A percentile compares a stretch with the other conserved stretches of the same genome.
These are phyloP conservation scores for Megalopta genalis DNA, from an alignment of 1,140 invertebrate genomes.

Conservation along the genomic window DNA sequence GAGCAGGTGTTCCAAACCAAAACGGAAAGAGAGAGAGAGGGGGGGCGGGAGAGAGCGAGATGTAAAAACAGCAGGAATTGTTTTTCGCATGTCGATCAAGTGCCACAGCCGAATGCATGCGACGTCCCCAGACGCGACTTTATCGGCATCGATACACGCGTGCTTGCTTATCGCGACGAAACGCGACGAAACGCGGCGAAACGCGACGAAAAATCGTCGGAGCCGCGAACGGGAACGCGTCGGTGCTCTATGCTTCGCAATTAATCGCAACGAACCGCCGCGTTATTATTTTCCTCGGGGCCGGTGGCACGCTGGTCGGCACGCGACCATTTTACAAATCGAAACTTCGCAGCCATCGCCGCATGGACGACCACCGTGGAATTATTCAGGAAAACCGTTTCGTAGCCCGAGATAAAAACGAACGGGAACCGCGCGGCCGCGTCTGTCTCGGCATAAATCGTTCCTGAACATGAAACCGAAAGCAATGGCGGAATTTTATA, in stretches of 20 bases:
- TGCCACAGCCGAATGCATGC: neutral
- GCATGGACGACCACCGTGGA: neutral
- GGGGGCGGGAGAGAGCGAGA: too few relatives aligned
- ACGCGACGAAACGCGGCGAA: neutral
- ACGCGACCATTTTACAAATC: constrained; percentile 3
- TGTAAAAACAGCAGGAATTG: too few relatives aligned
- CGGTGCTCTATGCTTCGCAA: neutral
- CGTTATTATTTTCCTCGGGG: neutral
- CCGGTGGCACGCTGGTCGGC: neutral
- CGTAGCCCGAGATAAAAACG: neutral
- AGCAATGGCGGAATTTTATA: too few relatives aligned
- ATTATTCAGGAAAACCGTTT: neutral
- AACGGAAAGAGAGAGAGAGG: too few relatives aligned
- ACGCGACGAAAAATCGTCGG: neutral
- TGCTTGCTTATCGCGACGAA: constrained; percentile 6
- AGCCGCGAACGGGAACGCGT: too few relatives aligned
- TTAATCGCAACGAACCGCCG: neutral
- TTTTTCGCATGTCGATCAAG: neutral
- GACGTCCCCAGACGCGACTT: neutral
- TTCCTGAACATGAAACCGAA: too few relatives aligned
- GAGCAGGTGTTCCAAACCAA: too few relatives aligned
- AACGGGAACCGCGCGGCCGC: neutral
- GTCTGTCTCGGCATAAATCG: too few relatives aligned
- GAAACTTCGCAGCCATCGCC: neutral
- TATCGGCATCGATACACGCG: constrained; percentile 8